Evolutionary conservation across 2,113 vertebrate genomes (phyloP).

Genomic region (Elephantulus edwardii): DNA sequence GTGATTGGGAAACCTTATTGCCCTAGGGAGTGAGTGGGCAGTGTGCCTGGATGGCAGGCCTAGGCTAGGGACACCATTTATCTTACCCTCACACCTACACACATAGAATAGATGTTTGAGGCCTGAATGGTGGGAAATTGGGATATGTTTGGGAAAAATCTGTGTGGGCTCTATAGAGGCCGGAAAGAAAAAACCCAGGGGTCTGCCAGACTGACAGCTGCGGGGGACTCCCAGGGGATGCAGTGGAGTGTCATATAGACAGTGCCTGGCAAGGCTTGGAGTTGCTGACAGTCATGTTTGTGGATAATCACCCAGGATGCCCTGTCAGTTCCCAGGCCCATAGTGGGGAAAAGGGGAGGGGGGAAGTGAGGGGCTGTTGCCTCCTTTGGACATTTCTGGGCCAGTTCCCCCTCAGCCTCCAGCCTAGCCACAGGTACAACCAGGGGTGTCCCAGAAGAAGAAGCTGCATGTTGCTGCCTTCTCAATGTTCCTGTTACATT

Average conservation of each 20-base stretch:
- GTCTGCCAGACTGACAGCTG: neutral
- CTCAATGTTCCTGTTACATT: neutral
- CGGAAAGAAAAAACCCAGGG: neutral
- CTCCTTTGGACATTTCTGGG: neutral
- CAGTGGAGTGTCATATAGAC: neutral
- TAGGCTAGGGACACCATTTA: too few relatives aligned
- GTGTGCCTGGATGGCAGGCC: neutral
- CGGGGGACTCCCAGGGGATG: neutral
- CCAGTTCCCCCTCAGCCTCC: neutral
- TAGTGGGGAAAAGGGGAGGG: too few relatives aligned
- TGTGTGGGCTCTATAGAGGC: neutral
- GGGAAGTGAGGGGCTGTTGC: neutral
- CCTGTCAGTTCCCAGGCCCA: slow-evolving; percentile 54
- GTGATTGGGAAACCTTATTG: neutral
- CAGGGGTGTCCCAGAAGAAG: neutral
- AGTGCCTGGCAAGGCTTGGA: slow-evolving; percentile 21
- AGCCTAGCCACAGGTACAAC: neutral
- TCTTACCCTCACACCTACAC: neutral
- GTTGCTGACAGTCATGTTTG: slow-evolving; percentile 58
- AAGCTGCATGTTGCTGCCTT: neutral
- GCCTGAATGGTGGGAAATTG: neutral
- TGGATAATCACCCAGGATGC: slow-evolving; percentile 58
- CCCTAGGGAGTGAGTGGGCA: neutral
- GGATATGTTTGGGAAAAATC: neutral
- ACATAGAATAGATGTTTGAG: neutral